Percentiles rank a stretch among this genome's conserved stretches.
Conservation (phyloP, 2,888 invertebrate species). For the Polyommatus iphigenia region DNA sequence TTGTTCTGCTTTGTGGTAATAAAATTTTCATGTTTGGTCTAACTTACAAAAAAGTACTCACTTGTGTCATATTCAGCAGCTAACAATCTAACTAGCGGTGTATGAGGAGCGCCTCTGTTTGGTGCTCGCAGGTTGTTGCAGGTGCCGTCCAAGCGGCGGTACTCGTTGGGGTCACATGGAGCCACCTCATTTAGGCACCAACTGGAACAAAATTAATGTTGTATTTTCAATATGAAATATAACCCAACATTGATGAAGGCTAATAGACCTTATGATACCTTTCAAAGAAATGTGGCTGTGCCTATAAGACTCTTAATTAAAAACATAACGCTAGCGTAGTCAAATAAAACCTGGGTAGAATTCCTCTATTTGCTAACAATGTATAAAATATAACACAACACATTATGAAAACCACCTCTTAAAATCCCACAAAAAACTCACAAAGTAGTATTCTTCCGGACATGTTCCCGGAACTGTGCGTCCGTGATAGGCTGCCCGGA, state of each 20-base stretch:
- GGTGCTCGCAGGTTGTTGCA: conserved; percentile 61
- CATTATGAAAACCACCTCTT: no score
- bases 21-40: no score
- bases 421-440: conserved; percentile 45
- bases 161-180: conserved; percentile 57
- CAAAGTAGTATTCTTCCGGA: conserved; percentile 57
- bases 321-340: no score
- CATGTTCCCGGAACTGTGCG: conserved; percentile 51
- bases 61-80: conserved; percentile 55
- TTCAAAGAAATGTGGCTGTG: no score
- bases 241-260: neutral
- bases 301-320: no score
- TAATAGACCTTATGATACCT: no score
- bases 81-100: conserved; percentile 54
- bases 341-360: no score
- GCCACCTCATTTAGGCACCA: conserved; percentile 58
- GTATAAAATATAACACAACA: no score
- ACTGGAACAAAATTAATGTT: conserved; percentile 43
- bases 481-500: conserved; percentile 48
- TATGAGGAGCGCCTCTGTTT: conserved; percentile 53
- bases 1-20: no score
- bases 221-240: neutral
- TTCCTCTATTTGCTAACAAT: no score
- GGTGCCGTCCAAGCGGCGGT: conserved; percentile 59
- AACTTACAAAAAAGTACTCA: conserved; percentile 36